phyloP scores from a whole-genome alignment of 2,113 vertebrate species.

The Hippocampus zosterae region DNA sequence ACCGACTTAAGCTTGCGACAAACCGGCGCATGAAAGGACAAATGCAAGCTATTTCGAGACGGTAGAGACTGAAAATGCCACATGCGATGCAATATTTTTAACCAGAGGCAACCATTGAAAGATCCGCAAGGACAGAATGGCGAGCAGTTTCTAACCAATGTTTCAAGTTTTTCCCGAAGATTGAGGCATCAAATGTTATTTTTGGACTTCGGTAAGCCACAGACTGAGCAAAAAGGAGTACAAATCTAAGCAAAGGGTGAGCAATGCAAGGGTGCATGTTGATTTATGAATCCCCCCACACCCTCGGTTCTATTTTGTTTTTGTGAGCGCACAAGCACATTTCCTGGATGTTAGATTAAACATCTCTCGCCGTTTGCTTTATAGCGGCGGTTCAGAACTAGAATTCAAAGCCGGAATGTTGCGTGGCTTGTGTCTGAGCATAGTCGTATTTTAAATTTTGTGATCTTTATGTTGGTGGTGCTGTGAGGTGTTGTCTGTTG shows the following conservation, averaged over 20 bases:
- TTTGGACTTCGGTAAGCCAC: background rate
- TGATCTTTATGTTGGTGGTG: background rate
- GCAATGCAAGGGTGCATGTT: slow-evolving; percentile 2
- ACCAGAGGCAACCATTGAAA: background rate
- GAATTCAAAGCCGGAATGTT: slow-evolving; percentile 10
- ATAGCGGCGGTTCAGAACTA: slow-evolving; percentile 7
- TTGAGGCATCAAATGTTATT: slow-evolving; percentile 19
- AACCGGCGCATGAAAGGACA: background rate
- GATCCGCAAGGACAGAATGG: slow-evolving; percentile 24
- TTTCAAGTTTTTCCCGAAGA: slow-evolving; percentile 9
- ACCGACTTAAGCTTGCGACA: background rate
- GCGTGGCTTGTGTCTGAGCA: background rate
- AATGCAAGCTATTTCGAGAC: slow-evolving; percentile 17
- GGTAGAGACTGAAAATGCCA: slow-evolving; percentile 15
- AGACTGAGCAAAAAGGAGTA: slow-evolving; percentile 1
- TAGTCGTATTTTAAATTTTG: background rate
- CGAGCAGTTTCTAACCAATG: slow-evolving; percentile 5
- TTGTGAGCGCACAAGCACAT: slow-evolving; percentile 11
- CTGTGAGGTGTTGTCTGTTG: too few relatives aligned
- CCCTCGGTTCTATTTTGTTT: background rate
- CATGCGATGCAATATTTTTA: background rate
- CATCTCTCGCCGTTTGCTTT: slow-evolving; percentile 3
- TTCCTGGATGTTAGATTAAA: background rate
- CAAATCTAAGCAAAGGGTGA: slow-evolving; percentile 14
- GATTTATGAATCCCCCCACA: background rate